These are phyloP conservation scores for Macaria liturata DNA, from an alignment of 2,888 invertebrate species.

Conservation along the genomic window DNA sequence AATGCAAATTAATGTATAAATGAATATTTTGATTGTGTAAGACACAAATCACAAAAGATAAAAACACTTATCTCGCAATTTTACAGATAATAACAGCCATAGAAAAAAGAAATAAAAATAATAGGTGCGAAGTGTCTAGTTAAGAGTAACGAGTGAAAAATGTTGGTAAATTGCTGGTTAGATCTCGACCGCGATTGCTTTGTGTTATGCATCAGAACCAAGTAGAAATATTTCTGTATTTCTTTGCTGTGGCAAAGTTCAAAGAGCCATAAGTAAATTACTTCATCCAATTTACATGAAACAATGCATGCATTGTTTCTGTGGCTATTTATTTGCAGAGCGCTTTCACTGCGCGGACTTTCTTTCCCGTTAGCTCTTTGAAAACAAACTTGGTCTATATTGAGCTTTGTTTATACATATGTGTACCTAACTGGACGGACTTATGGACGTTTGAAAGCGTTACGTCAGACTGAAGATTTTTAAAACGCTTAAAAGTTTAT, in stretches of 20 bases:
- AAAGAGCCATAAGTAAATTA: slow-evolving; percentile 54
- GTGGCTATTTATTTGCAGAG: slow-evolving; percentile 67
- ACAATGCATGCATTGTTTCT: slow-evolving; percentile 79
- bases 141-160: slow-evolving; percentile 12
- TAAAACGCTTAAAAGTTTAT: no score
- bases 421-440: slow-evolving; percentile 9
- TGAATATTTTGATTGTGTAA: no score
- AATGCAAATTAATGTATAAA: no score
- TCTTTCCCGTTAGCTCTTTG: slow-evolving; percentile 62
- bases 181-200: slow-evolving; percentile 28
- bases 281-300: slow-evolving; percentile 67
- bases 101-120: no score
- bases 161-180: slow-evolving; percentile 14
- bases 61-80: no score
- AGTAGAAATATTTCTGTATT: slow-evolving; percentile 28
- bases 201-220: slow-evolving; percentile 30
- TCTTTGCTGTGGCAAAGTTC: slow-evolving; percentile 49
- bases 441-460: slow-evolving; percentile 18
- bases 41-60: no score
- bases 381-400: slow-evolving; percentile 63
- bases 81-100: no score
- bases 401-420: slow-evolving; percentile 49
- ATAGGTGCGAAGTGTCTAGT: not conserved
- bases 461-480: not conserved
- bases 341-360: slow-evolving; percentile 71